These are phyloP conservation scores for Silurus lanzhouensis DNA, from an alignment of 2,797 vertebrate species.

Conservation along the genomic window DNA sequence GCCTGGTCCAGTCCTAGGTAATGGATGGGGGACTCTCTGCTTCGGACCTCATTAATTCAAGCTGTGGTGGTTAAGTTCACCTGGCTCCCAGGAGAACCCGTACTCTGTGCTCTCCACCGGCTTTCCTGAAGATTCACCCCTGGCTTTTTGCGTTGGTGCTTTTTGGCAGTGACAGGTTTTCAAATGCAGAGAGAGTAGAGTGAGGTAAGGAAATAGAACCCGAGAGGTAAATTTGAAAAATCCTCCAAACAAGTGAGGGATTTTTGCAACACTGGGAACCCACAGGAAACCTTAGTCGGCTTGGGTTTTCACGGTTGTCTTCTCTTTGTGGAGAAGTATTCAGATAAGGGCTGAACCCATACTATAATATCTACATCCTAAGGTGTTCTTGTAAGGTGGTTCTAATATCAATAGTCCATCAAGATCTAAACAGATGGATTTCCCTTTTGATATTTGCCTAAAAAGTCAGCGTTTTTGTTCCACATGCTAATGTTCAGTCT, in stretches of 20 bases:
- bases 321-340: not conserved
- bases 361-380: not conserved
- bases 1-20: not conserved
- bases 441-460: not conserved
- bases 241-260: not conserved
- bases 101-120: not conserved
- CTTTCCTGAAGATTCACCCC: slow-evolving; percentile 1
- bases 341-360: not conserved
- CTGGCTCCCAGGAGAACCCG: not conserved
- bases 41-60: slow-evolving; percentile 25
- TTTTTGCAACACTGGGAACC: slow-evolving; percentile 7
- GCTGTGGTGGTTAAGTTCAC: slow-evolving; percentile 12
- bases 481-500: not conserved
- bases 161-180: not conserved
- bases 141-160: not conserved
- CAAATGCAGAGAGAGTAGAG: not conserved
- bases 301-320: not conserved
- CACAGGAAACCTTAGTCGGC: not conserved
- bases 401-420: not conserved
- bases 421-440: not conserved
- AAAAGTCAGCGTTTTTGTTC: not conserved
- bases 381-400: not conserved
- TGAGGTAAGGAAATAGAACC: not conserved
- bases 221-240: not conserved
- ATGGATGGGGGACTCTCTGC: not conserved